These are phyloP conservation scores for Phorcus lineatus DNA, from an alignment of 2,888 invertebrate genomes.

Conservation along the genomic window DNA sequence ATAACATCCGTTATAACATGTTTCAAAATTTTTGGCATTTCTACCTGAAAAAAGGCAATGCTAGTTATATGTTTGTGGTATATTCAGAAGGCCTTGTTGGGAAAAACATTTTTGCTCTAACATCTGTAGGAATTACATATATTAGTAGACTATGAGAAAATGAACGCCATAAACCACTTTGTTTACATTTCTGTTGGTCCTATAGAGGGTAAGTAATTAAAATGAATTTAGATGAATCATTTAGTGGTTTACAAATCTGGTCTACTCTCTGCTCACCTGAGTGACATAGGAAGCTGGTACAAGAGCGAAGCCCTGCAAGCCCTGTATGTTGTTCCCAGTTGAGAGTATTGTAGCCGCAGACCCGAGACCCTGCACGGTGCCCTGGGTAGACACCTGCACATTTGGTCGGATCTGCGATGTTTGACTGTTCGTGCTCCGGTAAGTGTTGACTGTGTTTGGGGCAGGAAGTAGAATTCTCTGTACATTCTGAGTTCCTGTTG, in stretches of 20 bases:
- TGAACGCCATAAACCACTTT: no score
- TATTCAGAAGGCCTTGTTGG: no score
- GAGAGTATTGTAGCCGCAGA: slow-evolving; percentile 72
- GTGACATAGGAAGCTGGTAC: slow-evolving; percentile 80
- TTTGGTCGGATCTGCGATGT: slow-evolving; percentile 66
- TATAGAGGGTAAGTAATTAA: no score
- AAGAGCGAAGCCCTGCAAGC: slow-evolving; percentile 77
- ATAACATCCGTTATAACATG: no score
- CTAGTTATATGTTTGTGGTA: no score
- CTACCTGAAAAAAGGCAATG: no score
- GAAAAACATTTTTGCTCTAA: no score
- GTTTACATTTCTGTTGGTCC: no score
- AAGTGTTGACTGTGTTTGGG: slow-evolving; percentile 46
- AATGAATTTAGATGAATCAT: no score
- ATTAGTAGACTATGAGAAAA: no score
- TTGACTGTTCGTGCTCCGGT: slow-evolving; percentile 47
- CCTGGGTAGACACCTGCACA: slow-evolving; percentile 65
- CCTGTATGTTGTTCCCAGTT: slow-evolving; percentile 65
- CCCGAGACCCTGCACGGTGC: slow-evolving; percentile 54
- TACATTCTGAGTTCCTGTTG: slow-evolving; percentile 39
- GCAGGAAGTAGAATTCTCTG: slow-evolving; percentile 73
- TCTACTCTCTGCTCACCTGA: slow-evolving; percentile 52
- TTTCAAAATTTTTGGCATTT: no score
- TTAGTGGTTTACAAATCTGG: neutral
- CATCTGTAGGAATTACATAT: no score